A percentile compares a stretch with the other conserved stretches of the same genome.
These are phyloP conservation scores for Cassiopea andromeda DNA, from an alignment of 30 jellyfish, hydroid and myxozoan genomes.

Conservation along the genomic window DNA sequence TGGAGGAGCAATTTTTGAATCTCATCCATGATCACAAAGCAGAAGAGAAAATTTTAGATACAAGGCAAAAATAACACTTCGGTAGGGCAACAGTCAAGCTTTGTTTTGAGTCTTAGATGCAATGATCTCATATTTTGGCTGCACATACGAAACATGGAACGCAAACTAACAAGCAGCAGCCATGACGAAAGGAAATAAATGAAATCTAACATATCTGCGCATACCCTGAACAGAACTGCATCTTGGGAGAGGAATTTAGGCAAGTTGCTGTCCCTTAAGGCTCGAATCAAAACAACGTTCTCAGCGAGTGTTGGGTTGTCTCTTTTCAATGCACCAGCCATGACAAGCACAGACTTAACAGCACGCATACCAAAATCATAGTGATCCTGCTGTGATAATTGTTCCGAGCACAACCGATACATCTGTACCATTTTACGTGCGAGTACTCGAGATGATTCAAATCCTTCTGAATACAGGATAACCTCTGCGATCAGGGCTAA, in stretches of 20 bases:
- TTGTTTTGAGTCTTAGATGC: too few relatives aligned
- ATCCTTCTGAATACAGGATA: conserved; percentile 96
- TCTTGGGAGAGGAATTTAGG: conserved; percentile 97
- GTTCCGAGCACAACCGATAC: conserved; percentile 99
- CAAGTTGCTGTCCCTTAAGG: conserved; percentile 93
- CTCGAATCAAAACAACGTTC: conserved; percentile 95
- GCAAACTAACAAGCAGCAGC: too few relatives aligned
- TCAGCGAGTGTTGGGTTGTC: conserved; percentile 90
- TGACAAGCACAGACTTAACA: conserved; percentile 96
- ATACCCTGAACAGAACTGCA: conserved; percentile 83
- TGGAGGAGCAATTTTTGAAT: too few relatives aligned
- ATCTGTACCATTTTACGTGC: conserved; percentile 98
- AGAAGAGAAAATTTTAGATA: too few relatives aligned
- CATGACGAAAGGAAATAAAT: too few relatives aligned
- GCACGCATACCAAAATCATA: conserved; percentile 99
- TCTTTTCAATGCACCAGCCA: conserved; percentile 99
- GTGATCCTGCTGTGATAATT: conserved; percentile 99
- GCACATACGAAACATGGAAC: too few relatives aligned
- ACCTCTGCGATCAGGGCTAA: conserved; percentile 98
- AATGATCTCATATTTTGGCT: too few relatives aligned
- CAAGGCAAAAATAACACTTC: too few relatives aligned
- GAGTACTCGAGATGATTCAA: conserved; percentile 93
- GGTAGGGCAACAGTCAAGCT: too few relatives aligned
- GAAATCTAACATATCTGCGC: neutral
- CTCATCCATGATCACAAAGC: too few relatives aligned